Percentiles rank a stretch among this genome's conserved stretches.
phyloP scores from a whole-genome alignment of 2,113 vertebrate species.

The Oxyura jamaicensis region DNA sequence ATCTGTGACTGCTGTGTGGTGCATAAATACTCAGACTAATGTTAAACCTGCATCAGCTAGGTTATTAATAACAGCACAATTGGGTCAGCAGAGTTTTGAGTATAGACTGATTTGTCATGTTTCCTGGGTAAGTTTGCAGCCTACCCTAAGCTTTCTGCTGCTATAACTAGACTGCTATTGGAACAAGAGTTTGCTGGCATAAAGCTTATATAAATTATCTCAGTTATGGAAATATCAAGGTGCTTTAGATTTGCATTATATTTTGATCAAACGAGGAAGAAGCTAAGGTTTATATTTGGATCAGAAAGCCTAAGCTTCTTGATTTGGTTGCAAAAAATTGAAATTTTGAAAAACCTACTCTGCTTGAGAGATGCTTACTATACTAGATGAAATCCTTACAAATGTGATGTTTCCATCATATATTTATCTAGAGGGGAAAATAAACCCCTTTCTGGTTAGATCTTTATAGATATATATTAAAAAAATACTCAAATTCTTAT shows the following conservation, averaged over 20 bases:
- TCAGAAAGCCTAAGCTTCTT: neutral
- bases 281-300: neutral
- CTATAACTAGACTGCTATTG: neutral
- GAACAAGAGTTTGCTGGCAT: neutral
- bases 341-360: neutral
- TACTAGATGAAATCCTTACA: neutral
- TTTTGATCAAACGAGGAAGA: neutral
- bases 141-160: neutral
- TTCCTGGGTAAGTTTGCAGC: neutral
- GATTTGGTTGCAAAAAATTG: neutral
- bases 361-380: neutral
- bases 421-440: neutral
- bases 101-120: neutral
- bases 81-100: neutral
- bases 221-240: neutral
- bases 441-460: neutral
- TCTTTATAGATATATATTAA: neutral
- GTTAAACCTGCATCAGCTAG: neutral
- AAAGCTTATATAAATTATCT: neutral
- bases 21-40: neutral
- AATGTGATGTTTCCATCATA: neutral
- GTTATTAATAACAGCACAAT: slow-evolving; percentile 11
- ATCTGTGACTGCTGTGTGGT: neutral
- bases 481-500: neutral
- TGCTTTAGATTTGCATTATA: neutral